Conservation (phyloP, 2,888 invertebrate species). For the Zootermopsis nevadensis region DNA sequence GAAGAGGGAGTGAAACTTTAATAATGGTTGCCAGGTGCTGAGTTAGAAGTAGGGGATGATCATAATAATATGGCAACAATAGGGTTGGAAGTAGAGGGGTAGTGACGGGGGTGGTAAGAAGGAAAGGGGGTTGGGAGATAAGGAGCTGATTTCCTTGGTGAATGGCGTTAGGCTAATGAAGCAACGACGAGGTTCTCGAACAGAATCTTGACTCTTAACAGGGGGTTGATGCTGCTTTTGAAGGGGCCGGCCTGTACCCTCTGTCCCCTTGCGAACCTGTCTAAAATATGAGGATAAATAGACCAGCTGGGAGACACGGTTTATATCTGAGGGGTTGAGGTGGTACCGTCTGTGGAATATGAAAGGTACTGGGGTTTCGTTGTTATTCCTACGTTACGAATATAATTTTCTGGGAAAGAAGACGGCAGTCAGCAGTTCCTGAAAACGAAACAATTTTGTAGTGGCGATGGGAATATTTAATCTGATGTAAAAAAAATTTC, state of each 20-base stretch:
- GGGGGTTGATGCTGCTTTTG: slow-evolving; percentile 27
- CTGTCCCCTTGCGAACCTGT: slow-evolving; percentile 37
- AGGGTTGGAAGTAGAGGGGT: background rate
- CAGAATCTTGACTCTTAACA: background rate
- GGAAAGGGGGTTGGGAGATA: slow-evolving; percentile 39
- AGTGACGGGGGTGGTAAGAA: slow-evolving; percentile 8
- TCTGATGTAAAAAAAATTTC: background rate
- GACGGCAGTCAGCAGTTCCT: background rate
- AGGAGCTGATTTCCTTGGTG: slow-evolving; percentile 50
- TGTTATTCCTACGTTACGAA: slow-evolving; percentile 10
- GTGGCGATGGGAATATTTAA: background rate
- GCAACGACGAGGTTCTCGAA: background rate
- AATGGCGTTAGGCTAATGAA: slow-evolving; percentile 46
- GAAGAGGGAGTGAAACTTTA: slow-evolving; percentile 38
- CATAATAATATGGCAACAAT: slow-evolving; percentile 45
- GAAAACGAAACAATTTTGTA: background rate
- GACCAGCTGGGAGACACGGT: slow-evolving; percentile 27
- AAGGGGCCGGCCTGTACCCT: background rate
- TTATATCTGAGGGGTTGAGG: background rate
- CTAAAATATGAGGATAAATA: slow-evolving; percentile 35
- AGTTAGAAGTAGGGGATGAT: slow-evolving; percentile 30
- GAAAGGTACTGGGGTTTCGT: background rate
- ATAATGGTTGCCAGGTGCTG: slow-evolving; percentile 47
- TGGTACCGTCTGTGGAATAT: slow-evolving; percentile 7
- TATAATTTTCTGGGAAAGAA: background rate